Conservation (phyloP, 2,797 vertebrate genomes). For the Alexandromys oeconomus region DNA sequence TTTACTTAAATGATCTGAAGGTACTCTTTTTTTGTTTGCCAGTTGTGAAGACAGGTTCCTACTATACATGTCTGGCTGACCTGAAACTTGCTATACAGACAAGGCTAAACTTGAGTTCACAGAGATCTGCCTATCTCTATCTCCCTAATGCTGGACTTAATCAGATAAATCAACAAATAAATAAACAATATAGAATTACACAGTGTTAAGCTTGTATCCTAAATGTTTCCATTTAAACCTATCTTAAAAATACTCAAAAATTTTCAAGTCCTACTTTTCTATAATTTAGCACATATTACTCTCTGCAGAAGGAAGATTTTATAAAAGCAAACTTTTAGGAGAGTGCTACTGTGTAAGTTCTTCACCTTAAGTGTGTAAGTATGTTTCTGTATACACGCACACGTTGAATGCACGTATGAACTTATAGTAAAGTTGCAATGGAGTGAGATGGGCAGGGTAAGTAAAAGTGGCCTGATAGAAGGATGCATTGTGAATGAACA, state of each 20-base stretch:
- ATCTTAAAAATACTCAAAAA: background rate
- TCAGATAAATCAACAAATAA: background rate
- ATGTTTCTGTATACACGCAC: background rate
- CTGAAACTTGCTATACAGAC: background rate
- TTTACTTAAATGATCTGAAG: conserved; percentile 3
- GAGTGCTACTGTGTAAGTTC: background rate
- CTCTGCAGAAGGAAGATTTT: background rate
- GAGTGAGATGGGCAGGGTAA: background rate
- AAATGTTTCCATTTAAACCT: conserved; percentile 30
- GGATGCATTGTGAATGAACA: background rate
- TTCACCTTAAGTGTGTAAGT: background rate
- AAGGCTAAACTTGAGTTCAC: background rate
- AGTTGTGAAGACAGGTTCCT: background rate
- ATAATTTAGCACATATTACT: background rate
- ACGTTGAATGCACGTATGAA: background rate
- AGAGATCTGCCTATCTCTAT: background rate
- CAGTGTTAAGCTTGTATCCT: background rate
- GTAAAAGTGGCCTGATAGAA: background rate
- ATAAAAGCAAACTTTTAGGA: background rate
- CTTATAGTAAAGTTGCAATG: background rate
- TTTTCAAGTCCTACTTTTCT: conserved; percentile 11
- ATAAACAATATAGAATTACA: background rate
- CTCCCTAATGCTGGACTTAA: background rate
- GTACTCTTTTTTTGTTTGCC: background rate
- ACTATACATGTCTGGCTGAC: background rate